phyloP scores from a whole-genome alignment of 2,113 vertebrate genomes.

The Oncorhynchus kisutch region DNA sequence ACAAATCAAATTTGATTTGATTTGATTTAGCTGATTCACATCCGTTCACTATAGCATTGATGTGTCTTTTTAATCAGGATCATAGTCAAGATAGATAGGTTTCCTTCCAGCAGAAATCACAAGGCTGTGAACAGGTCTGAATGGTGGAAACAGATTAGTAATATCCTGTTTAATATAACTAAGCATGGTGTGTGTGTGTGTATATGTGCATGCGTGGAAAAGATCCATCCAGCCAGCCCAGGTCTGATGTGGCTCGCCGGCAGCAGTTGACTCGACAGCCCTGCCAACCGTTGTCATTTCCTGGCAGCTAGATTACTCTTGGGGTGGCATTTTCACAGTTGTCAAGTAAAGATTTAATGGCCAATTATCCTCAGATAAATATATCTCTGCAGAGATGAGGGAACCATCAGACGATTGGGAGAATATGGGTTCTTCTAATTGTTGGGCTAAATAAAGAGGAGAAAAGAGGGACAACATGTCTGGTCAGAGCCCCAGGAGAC shows the following conservation, averaged over 20 bases:
- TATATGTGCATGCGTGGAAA: slow-evolving; percentile 51
- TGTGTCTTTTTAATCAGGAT: slow-evolving; percentile 29
- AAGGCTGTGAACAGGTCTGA: slow-evolving; percentile 51
- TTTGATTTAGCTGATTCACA: no score
- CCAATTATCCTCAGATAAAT: slow-evolving; percentile 80
- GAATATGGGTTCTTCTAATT: slow-evolving; percentile 74
- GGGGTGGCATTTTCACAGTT: slow-evolving; percentile 77
- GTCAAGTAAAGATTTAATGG: slow-evolving; percentile 79
- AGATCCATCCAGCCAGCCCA: slow-evolving; percentile 55
- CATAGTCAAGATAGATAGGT: slow-evolving; percentile 48
- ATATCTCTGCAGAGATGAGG: slow-evolving; percentile 72
- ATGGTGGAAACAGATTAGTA: slow-evolving; percentile 53
- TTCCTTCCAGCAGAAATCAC: slow-evolving; percentile 43
- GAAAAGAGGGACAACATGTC: slow-evolving; percentile 53
- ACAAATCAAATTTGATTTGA: no score
- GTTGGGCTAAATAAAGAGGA: slow-evolving; percentile 65
- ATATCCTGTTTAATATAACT: slow-evolving; percentile 45
- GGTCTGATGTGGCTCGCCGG: slow-evolving; percentile 62
- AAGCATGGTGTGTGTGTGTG: slow-evolving; percentile 34
- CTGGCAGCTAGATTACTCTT: slow-evolving; percentile 77
- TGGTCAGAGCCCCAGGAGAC: slow-evolving; percentile 69
- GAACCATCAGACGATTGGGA: slow-evolving; percentile 59
- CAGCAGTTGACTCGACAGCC: slow-evolving; percentile 70
- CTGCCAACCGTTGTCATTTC: slow-evolving; percentile 74
- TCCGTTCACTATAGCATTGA: no score